Evolutionary conservation across 2,113 vertebrate species (phyloP), one percentile per base, ranked within the genome.

Genomic region (Eonycteris spelaea): DNA sequence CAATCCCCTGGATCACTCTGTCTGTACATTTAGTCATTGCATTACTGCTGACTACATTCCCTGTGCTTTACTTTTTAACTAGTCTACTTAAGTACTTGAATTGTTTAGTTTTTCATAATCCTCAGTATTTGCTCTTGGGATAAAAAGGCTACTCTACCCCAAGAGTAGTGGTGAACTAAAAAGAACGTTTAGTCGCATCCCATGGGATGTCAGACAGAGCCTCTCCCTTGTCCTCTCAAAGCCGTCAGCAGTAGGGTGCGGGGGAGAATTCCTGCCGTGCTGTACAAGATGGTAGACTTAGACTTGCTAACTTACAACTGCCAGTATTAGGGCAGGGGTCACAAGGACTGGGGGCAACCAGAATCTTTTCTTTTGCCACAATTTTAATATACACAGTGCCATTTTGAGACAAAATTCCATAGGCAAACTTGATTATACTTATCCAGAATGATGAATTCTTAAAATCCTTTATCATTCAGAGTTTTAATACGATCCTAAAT

Each of bases 401-500:
- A 74, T 95, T 91, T 97, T 22, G 38, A 96, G 63, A 80, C 53
- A 90, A 82, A 90, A 73, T 22, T 88, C 35, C 48, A 35, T 53
- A 43, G 3, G 3, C 38, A 85, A 73, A 85, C 30, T 78, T 92
- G 80, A 67, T 82, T 75, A 14, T 86, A 70, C 28, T 48, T 83
- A 85, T 51, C 13, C 71, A 78, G 67, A 96, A 45, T 63, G 53
- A 83, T 70, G 92, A 45, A 86, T 91, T 57, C 12, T 90, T 86
- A 83, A 73, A 86, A 67, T 90, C 22, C 11, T 48, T 16, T 74
- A 80, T 87, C 30, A 75, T 19, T 83, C 43, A 51, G 21, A 75
- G 33, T 89, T 4, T 86, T 86, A 88, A 79, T 67, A 63, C 14
- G 71, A 74, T 84, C 22, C 61, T 89, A 51, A 86, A 86, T 86